Percentiles rank a stretch among this genome's conserved stretches.
Conservation (phyloP, 2,888 invertebrate species). For the Agonopterix alstromeriana region DNA sequence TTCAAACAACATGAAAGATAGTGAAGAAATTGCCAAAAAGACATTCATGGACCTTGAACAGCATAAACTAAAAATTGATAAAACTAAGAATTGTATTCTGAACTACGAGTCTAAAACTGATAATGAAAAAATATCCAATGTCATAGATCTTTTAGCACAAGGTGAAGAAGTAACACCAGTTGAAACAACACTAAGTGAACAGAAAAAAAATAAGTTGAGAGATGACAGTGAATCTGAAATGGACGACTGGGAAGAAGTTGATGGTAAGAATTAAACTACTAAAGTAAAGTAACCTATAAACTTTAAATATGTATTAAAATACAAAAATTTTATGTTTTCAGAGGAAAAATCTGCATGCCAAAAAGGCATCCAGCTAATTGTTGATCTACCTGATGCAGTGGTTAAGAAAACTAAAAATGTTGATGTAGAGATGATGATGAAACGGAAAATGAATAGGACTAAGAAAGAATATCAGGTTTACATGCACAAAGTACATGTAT, state of each 20-base stretch:
- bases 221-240: slow-evolving; percentile 79
- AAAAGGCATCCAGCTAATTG: slow-evolving; percentile 85
- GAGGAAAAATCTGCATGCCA: slow-evolving; percentile 74
- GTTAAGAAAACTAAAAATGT: slow-evolving; percentile 77
- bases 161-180: slow-evolving; percentile 72
- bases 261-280: slow-evolving; percentile 44
- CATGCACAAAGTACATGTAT: slow-evolving; percentile 90
- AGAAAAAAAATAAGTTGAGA: slow-evolving; percentile 32
- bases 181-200: slow-evolving; percentile 12
- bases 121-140: slow-evolving; percentile 54
- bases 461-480: slow-evolving; percentile 87
- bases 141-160: slow-evolving; percentile 79
- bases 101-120: slow-evolving; percentile 52
- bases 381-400: slow-evolving; percentile 78
- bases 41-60: slow-evolving; percentile 76
- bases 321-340: slow-evolving; percentile 23
- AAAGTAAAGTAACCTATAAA: too few species aligned
- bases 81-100: slow-evolving; percentile 74
- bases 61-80: slow-evolving; percentile 77
- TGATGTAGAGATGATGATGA: slow-evolving; percentile 86
- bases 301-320: not conserved
- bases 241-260: slow-evolving; percentile 86
- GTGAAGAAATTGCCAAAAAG: slow-evolving; percentile 63
- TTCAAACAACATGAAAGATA: slow-evolving; percentile 39
- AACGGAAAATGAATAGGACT: slow-evolving; percentile 85